These are phyloP conservation scores for Odontothrips loti DNA, from an alignment of 2,888 invertebrate species.

Conservation along the genomic window DNA sequence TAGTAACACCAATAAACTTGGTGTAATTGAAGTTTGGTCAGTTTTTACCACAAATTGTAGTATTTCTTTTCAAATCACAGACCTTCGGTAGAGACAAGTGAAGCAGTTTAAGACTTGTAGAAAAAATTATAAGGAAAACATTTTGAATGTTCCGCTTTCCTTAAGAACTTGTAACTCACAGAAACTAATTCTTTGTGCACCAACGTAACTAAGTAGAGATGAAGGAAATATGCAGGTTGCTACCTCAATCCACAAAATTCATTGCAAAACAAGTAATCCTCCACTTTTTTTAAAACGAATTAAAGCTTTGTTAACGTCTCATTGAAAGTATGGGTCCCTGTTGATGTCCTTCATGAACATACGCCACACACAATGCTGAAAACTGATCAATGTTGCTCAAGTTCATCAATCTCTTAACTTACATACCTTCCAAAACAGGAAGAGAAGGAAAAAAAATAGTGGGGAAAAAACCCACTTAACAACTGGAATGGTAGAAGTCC, in stretches of 20 bases:
- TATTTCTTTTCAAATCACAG: neutral
- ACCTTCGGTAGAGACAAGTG: neutral
- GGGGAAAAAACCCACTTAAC: neutral
- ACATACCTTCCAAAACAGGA: neutral
- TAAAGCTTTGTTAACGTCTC: neutral
- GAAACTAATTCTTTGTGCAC: neutral
- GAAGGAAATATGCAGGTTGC: neutral
- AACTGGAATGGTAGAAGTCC: neutral
- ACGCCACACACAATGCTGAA: neutral
- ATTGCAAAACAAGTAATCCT: neutral
- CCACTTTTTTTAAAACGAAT: neutral
- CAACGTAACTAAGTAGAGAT: neutral
- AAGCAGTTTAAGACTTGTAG: neutral
- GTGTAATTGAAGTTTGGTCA: neutral
- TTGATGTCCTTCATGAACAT: neutral
- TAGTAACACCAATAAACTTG: neutral
- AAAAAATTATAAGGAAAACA: neutral
- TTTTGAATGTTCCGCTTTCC: neutral
- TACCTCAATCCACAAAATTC: neutral
- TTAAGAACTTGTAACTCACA: neutral
- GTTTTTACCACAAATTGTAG: neutral
- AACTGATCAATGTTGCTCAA: neutral
- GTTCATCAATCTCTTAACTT: neutral
- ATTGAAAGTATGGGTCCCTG: neutral
- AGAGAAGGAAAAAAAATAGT: neutral